These are phyloP conservation scores for Solea senegalensis DNA, from an alignment of 2,113 vertebrate genomes.

Conservation along the genomic window DNA sequence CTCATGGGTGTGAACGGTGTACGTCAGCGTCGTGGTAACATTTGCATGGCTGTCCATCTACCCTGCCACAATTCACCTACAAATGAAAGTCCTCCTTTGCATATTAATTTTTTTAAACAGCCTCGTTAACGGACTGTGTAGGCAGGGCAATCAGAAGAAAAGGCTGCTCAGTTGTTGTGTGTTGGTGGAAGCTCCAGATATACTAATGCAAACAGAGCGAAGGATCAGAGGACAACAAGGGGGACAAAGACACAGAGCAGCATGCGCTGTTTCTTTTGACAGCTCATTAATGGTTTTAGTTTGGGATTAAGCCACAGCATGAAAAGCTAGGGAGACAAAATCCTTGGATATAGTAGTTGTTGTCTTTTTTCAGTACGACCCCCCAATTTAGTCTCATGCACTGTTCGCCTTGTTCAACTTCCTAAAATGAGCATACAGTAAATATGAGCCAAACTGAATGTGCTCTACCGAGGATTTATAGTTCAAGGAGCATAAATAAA, in stretches of 20 bases:
- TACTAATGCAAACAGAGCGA: slow-evolving; percentile 32
- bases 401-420: background rate
- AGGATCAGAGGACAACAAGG: slow-evolving; percentile 3
- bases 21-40: slow-evolving; percentile 22
- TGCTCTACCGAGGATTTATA: no score
- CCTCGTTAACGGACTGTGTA: slow-evolving; percentile 26
- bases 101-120: slow-evolving; percentile 37
- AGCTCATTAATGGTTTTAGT: slow-evolving; percentile 8
- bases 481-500: no score
- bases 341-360: background rate
- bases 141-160: slow-evolving; percentile 7
- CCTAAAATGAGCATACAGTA: background rate
- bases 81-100: slow-evolving; percentile 19
- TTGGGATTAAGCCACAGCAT: background rate
- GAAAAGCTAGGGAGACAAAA: background rate
- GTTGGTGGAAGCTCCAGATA: slow-evolving; percentile 17
- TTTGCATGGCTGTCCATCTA: slow-evolving; percentile 11
- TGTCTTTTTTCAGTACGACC: background rate
- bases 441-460: no score
- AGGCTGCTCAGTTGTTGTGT: slow-evolving; percentile 16
- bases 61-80: slow-evolving; percentile 3
- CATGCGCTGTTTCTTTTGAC: background rate
- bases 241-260: slow-evolving; percentile 5
- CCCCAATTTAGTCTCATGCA: background rate
- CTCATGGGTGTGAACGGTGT: slow-evolving; percentile 17